A percentile compares a stretch with the other conserved stretches of the same genome.
These are phyloP conservation scores for Teleogryllus oceanicus DNA, from an alignment of 2,888 invertebrate species.

Conservation along the genomic window DNA sequence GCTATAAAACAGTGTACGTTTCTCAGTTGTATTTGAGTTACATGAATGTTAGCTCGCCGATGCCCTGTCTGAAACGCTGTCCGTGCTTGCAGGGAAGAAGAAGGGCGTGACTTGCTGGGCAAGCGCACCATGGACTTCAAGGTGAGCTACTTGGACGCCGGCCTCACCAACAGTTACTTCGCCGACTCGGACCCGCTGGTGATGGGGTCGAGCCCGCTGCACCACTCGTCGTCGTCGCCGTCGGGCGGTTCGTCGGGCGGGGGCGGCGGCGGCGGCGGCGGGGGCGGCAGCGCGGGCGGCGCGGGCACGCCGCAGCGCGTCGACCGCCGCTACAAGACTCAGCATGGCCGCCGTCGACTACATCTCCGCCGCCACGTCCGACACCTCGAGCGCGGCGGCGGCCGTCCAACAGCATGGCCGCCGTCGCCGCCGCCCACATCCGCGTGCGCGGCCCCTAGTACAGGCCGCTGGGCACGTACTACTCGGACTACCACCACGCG, in stretches of 20 bases:
- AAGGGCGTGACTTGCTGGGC: conserved; percentile 93
- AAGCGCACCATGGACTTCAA: conserved; percentile 99
- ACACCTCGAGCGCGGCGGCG: conserved; percentile 56
- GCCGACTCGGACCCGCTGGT: conserved; percentile 78
- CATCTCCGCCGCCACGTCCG: conserved; percentile 65
- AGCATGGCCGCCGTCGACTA: conserved; percentile 79
- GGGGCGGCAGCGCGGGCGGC: conserved; percentile 50
- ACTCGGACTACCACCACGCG: conserved; percentile 59
- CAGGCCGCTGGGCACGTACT: conserved; percentile 79
- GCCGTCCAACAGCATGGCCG: too few species aligned
- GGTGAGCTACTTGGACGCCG: conserved; percentile 94
- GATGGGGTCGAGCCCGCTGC: conserved; percentile 48
- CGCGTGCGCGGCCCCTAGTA: too few species aligned
- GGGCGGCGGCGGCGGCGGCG: conserved; percentile 34
- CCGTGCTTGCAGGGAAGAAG: conserved; percentile 78
- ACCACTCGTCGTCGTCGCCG: conserved; percentile 37
- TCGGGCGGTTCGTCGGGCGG: conserved; percentile 23
- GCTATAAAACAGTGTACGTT: too few species aligned
- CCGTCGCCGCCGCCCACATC: conserved; percentile 55
- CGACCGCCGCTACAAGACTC: conserved; percentile 88
- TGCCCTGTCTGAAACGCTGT: too few species aligned
- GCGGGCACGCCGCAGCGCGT: conserved; percentile 65
- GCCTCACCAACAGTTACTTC: conserved; percentile 85
- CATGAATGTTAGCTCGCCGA: too few species aligned
- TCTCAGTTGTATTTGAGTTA: too few species aligned